Base-by-base conservation (phyloP, 2,797 vertebrate genomes). In the Dermochelys coriacea region DNA sequence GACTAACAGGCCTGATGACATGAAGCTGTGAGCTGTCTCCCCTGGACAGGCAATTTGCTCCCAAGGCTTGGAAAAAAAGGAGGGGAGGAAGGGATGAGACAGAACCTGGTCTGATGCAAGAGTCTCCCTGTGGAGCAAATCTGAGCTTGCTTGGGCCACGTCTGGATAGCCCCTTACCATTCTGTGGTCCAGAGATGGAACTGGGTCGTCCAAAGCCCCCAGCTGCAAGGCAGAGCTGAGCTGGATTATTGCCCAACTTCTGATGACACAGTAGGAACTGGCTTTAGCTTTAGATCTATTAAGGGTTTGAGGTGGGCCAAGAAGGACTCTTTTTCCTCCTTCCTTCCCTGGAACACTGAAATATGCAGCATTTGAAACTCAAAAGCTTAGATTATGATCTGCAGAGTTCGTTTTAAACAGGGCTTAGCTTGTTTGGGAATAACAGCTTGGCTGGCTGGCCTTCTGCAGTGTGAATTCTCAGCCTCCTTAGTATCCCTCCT, bases 341-440 rank as follows among this genome's bases (percentile, higher is more conserved):
- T 51, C 52, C 31, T 9, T 0, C 49, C 55, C 57, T 34, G 0
- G 27, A 27, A 0, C 5, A 0, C 23, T 1, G 27, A 49, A 34
- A 41, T 7, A 5, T 41, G 29, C 7, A 3, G 34, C 27, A 12
- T 64, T 23, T 29, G 83, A 21, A 41, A 19, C n/a, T 21, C n/a
- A 12, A 31, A 6, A 64, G 5, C 0, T 7, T 0, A 21, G 57
- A 50, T 21, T 0, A 6, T 0, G 0, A 0, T 75, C 80, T 82
- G 21, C 6, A 1, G 64, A 45, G 71, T 25, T 87, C 6, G 5
- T 1, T 19, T 47, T 34, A 74, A 52, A 51, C 19, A 84, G 50
- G 75, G n/a, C 6, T 1, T 12, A 16, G 15, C 1, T 34, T 14
- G 31, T 54, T 0, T 23, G 11, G 74, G 5, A 71, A 52, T 0